A percentile compares a stretch with the other conserved stretches of the same genome.
phyloP scores from a whole-genome alignment of 2,888 invertebrate species.

The Stenodera caucasica region DNA sequence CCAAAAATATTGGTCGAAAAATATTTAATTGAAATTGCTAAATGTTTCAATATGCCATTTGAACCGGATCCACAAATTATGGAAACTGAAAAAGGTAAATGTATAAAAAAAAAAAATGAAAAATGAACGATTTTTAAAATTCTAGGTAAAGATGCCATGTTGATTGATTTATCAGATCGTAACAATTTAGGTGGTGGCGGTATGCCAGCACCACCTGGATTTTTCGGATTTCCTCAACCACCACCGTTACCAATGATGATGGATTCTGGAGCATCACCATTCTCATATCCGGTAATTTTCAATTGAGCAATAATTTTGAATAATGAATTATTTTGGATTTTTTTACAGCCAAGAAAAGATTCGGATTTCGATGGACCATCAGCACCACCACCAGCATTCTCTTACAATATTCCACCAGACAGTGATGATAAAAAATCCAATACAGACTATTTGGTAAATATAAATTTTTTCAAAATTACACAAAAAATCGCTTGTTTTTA shows the following conservation, averaged over 20 bases:
- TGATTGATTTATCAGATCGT: conserved; percentile 66
- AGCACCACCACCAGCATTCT: conserved; percentile 55
- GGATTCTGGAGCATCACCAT: conserved; percentile 62
- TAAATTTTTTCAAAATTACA: conserved; percentile 15
- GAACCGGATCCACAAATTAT: conserved; percentile 93
- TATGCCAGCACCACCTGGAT: conserved; percentile 75
- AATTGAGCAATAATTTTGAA: neutral
- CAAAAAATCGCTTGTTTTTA: conserved; percentile 3
- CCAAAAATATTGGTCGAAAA: conserved; percentile 94
- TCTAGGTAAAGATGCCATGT: conserved; percentile 61
- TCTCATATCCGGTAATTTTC: conserved; percentile 65
- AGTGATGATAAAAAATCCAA: conserved; percentile 66
- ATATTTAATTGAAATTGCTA: conserved; percentile 94
- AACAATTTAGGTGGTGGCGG: conserved; percentile 63
- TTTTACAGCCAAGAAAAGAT: conserved; percentile 34
- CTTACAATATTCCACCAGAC: conserved; percentile 71
- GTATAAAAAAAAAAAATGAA: neutral
- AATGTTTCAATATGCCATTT: conserved; percentile 91
- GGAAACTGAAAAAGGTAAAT: conserved; percentile 66
- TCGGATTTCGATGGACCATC: conserved; percentile 34
- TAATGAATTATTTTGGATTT: neutral
- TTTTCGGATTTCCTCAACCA: conserved; percentile 77
- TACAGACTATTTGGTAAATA: conserved; percentile 61
- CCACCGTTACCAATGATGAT: conserved; percentile 65
- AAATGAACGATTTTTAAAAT: conserved; percentile 19